Conservation (phyloP, 2,797 vertebrate species). For the Cirrhinus mrigala region DNA sequence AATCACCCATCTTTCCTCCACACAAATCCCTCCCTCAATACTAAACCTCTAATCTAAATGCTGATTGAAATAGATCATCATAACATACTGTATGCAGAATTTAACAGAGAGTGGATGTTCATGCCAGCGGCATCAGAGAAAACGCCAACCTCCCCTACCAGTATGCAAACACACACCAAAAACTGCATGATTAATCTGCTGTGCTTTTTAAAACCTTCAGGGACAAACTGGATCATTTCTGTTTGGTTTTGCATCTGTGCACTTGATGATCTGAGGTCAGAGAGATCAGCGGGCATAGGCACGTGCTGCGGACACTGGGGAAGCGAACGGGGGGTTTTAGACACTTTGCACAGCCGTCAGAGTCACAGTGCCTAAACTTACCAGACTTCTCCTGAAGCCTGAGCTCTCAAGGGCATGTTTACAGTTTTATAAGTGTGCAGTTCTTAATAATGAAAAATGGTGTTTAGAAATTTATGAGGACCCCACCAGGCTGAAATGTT, state of each 20-base stretch:
- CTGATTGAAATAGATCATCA: constrained; percentile 29
- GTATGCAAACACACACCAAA: background rate
- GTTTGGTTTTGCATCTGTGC: constrained; percentile 11
- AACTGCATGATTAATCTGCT: background rate
- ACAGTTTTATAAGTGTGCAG: constrained; percentile 10
- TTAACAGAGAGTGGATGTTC: background rate
- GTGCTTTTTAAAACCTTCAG: constrained; percentile 15
- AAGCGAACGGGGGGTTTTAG: background rate
- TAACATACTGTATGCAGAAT: constrained; percentile 12
- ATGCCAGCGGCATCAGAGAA: background rate
- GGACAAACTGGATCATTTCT: background rate
- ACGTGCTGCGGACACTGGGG: background rate
- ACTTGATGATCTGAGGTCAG: constrained; percentile 9
- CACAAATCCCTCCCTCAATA: background rate
- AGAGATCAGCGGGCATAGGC: background rate
- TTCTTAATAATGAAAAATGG: constrained; percentile 3
- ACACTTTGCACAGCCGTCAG: constrained; percentile 20
- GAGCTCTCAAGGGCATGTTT: constrained; percentile 7
- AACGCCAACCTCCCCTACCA: background rate
- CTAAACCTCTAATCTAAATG: background rate
- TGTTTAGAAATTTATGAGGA: constrained; percentile 26
- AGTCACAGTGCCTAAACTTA: constrained; percentile 4
- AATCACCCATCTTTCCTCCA: background rate
- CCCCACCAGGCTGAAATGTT: background rate
- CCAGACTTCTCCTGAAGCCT: constrained; percentile 11